Percentiles rank a stretch among this genome's conserved stretches.
Conservation (phyloP, 1,140 invertebrate genomes). For the Scaptomyza hsui region DNA sequence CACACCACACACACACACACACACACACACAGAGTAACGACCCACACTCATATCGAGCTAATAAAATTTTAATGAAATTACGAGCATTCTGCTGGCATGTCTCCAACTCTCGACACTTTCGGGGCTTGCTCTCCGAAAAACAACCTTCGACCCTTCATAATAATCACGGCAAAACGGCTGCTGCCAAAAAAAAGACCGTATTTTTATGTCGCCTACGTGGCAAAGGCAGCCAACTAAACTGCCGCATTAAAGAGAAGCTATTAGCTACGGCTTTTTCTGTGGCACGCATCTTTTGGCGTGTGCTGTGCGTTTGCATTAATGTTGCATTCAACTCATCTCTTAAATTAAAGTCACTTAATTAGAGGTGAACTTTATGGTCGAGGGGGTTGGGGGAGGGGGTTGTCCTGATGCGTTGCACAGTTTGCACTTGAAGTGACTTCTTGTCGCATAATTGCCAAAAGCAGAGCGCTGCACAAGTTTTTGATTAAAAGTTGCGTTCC, state of each 20-base stretch:
- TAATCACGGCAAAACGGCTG: conserved; percentile 60
- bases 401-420: background rate
- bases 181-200: conserved; percentile 24
- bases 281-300: background rate
- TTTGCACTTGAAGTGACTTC: conserved; percentile 57
- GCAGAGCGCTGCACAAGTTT: conserved; percentile 62
- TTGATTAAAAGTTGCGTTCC: conserved; percentile 68
- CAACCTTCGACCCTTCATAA: conserved; percentile 67
- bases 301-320: conserved; percentile 65
- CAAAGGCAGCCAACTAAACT: conserved; percentile 58
- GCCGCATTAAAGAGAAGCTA: conserved; percentile 73
- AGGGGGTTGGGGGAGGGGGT: background rate
- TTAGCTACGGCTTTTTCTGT: conserved; percentile 51
- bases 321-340: conserved; percentile 58
- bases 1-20: conserved; percentile 5
- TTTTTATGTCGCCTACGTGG: conserved; percentile 74
- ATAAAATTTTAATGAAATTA: conserved; percentile 83
- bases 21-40: conserved; percentile 16
- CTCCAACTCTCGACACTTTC: conserved; percentile 4
- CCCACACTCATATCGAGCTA: conserved; percentile 64
- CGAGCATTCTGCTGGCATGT: conserved; percentile 46
- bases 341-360: conserved; percentile 56
- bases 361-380: conserved; percentile 47
- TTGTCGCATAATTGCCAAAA: conserved; percentile 69
- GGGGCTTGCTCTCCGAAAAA: background rate